Conservation (phyloP, 1,140 invertebrate genomes). For the Saxidomus purpurata region DNA sequence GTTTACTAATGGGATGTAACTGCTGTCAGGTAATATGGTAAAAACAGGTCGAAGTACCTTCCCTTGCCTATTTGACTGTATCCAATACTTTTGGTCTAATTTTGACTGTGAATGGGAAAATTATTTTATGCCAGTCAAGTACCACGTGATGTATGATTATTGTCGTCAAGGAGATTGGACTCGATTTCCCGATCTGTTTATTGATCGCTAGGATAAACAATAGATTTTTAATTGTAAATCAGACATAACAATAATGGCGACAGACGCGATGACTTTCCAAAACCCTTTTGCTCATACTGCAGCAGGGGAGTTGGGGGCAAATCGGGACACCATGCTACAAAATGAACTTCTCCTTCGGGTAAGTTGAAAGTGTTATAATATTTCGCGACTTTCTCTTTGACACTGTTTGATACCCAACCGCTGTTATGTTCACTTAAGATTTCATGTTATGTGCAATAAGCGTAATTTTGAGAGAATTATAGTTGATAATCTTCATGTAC, state of each 20-base stretch:
- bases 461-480: too few relatives aligned
- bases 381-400: slow-evolving; percentile 36
- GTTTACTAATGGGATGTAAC: neutral
- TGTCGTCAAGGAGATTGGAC: slow-evolving; percentile 65
- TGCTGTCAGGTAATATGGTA: neutral
- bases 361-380: slow-evolving; percentile 26
- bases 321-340: slow-evolving; percentile 65
- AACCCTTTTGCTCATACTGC: slow-evolving; percentile 55
- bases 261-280: slow-evolving; percentile 30
- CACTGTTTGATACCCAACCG: neutral
- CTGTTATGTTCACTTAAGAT: neutral
- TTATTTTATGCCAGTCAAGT: slow-evolving; percentile 9
- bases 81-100: neutral
- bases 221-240: neutral
- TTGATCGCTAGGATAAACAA: slow-evolving; percentile 66
- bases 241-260: slow-evolving; percentile 46
- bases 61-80: slow-evolving; percentile 4
- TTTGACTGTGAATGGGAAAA: neutral
- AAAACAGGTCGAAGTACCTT: neutral
- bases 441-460: too few relatives aligned
- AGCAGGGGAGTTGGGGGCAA: slow-evolving; percentile 53
- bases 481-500: too few relatives aligned
- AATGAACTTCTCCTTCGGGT: slow-evolving; percentile 66
- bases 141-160: slow-evolving; percentile 62
- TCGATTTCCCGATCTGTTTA: slow-evolving; percentile 59